Base-by-base conservation (phyloP, 2,113 vertebrate genomes). In the Brachyhypopomus gauderio region DNA sequence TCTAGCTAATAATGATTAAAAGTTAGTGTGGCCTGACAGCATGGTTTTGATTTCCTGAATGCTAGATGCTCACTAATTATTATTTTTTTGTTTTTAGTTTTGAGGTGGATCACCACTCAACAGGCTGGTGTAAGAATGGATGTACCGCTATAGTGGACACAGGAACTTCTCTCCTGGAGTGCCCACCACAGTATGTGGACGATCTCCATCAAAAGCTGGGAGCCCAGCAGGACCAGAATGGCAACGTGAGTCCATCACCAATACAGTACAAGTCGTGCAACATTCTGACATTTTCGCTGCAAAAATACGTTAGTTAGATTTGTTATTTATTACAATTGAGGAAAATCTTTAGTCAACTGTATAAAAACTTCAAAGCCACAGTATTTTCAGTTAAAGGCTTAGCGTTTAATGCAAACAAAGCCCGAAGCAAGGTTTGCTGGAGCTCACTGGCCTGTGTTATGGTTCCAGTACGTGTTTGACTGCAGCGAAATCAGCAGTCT, bases 401-500 rank as follows among this genome's bases (percentile, higher is more conserved):
- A 41, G 41, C 9, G 41, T 41, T 8, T 41, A 41, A 41, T 41
- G 36, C 36, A 70, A 41, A 41, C 20, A 67, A 67, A 20, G 45
- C 41, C 41, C 27, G 7, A 52, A 45, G 27, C 22, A 0, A 2
- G 1, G 11, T 30, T 52, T 55, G 11, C 22, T 52, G 1, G 55
- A 7, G 52, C 11, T 73, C 14, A 58, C 19, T 11, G 3, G 5
- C n/a, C 11, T 80, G 9, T 72, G 27, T 14, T 80, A 1, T 48
- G 19, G 56, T 77, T 77, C 11, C 66, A 87, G 86, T 84, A 85
- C 52, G 72, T 84, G 71, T 85, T 87, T 67, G 67, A 84, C 66
- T 87, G 86, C 20, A 59, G 75, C 38, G 38, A 58, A 8, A 34
- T 85, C n/a, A 83, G 17, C 82, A 84, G 75, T 25, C 66, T 81